These are phyloP conservation scores for Calliphora vicina DNA, from an alignment of 1,140 invertebrate species.

Conservation along the genomic window DNA sequence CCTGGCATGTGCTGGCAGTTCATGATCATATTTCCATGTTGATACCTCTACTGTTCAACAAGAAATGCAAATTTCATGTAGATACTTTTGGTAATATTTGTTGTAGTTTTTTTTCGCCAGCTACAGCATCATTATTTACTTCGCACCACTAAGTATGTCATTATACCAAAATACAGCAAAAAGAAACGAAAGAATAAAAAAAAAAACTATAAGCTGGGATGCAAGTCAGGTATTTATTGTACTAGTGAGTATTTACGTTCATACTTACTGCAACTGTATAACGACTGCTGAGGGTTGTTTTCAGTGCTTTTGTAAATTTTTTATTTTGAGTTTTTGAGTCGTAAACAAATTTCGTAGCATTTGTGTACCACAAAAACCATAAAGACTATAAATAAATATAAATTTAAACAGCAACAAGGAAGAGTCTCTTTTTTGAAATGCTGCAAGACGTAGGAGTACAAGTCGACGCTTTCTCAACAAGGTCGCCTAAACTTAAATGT, in stretches of 20 bases:
- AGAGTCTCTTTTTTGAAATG: background rate
- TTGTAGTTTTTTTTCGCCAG: no score
- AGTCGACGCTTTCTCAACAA: background rate
- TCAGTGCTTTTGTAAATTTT: background rate
- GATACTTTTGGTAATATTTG: no score
- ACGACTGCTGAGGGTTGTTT: background rate
- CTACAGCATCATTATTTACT: slow-evolving; percentile 10
- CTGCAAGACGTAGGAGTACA: background rate
- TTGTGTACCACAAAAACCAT: background rate
- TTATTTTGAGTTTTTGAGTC: background rate
- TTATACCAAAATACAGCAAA: background rate
- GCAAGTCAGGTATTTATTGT: background rate
- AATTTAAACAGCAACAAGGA: background rate
- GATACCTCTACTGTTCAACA: background rate
- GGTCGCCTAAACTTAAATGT: background rate
- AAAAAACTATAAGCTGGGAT: background rate
- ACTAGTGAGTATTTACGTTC: background rate
- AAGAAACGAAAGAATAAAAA: background rate
- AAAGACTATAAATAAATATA: slow-evolving; percentile 15
- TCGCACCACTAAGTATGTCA: background rate
- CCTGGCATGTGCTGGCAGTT: background rate
- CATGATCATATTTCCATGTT: background rate
- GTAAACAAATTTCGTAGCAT: background rate
- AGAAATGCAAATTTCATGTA: slow-evolving; percentile 12
- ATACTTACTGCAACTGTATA: background rate